Evolutionary conservation across 2,888 invertebrate species (phyloP).

Genomic region (Drosophila pseudotalamancana): DNA sequence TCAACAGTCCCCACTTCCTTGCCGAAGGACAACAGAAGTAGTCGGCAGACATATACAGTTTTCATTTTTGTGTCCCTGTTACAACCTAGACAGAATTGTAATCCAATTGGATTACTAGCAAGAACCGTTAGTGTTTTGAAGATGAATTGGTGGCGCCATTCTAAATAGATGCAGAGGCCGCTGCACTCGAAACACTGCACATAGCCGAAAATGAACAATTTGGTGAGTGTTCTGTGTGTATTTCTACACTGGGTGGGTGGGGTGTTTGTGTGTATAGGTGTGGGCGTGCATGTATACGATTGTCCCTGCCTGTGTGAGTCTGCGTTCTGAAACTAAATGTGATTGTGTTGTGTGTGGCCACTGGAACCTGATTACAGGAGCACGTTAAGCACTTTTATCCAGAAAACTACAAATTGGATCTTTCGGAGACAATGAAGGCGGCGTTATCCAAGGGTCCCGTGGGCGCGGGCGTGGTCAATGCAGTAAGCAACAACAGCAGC

Average conservation of each 20-base stretch:
- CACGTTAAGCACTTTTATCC: conserved; percentile 87
- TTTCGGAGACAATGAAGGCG: conserved; percentile 95
- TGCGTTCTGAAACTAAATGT: conserved; percentile 17
- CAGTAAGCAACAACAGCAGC: conserved; percentile 41
- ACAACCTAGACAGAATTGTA: background rate
- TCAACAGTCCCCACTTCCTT: conserved; percentile 67
- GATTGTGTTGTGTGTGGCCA: conserved; percentile 30
- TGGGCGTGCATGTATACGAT: conserved; percentile 55
- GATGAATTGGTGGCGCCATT: conserved; percentile 55
- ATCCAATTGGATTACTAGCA: conserved; percentile 12
- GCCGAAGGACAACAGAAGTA: conserved; percentile 72
- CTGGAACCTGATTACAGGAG: conserved; percentile 68
- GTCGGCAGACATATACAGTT: conserved; percentile 75
- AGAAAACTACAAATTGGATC: conserved; percentile 91
- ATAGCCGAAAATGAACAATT: conserved; percentile 81
- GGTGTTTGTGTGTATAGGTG: conserved; percentile 47
- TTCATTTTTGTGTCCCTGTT: conserved; percentile 44
- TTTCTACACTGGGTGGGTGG: conserved; percentile 29
- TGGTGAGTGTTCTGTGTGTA: conserved; percentile 64
- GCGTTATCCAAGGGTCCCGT: conserved; percentile 90
- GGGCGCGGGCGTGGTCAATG: conserved; percentile 50
- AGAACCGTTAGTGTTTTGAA: conserved; percentile 45
- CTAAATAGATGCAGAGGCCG: conserved; percentile 56
- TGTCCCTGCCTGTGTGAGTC: conserved; percentile 26
- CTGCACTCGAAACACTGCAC: conserved; percentile 41